A percentile compares a stretch with the other conserved stretches of the same genome.
phyloP scores from a whole-genome alignment of 2,113 vertebrate species.

The Passer montanus region DNA sequence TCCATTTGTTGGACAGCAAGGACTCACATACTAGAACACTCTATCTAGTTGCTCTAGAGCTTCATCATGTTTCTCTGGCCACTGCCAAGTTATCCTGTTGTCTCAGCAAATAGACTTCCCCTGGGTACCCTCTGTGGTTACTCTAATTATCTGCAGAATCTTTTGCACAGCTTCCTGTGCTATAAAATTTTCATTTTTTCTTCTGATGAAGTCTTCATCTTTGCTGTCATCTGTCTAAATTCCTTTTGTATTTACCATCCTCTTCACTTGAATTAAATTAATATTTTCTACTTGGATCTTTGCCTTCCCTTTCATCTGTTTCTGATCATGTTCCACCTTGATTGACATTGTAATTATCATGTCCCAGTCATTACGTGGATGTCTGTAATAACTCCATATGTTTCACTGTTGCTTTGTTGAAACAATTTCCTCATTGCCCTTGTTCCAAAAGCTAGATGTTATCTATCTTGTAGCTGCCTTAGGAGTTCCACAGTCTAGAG shows the following conservation, averaged over 20 bases:
- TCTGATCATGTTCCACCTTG: not conserved
- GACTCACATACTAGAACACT: not conserved
- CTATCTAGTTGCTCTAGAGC: not conserved
- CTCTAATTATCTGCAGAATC: not conserved
- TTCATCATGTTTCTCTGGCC: not conserved
- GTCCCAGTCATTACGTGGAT: not conserved
- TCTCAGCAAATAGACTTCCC: not conserved
- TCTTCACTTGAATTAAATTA: not conserved
- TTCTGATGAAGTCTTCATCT: not conserved
- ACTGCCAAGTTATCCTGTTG: not conserved
- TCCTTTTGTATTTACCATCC: not conserved
- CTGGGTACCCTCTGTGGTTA: not conserved
- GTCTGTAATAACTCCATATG: not conserved
- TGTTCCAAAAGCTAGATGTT: constrained; percentile 18
- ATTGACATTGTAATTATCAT: constrained; percentile 25
- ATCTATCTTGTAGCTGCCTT: not conserved
- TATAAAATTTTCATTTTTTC: not conserved
- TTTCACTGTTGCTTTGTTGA: constrained; percentile 18
- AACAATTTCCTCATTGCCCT: constrained; percentile 5
- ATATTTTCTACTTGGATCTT: not conserved
- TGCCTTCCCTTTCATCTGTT: constrained; percentile 23
- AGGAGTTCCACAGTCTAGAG: not conserved
- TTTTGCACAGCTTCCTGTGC: not conserved
- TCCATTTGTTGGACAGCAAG: not conserved
- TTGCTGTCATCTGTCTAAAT: not conserved